phyloP scores from a whole-genome alignment of 2,797 vertebrate genomes.

The Naso thynnoides region DNA sequence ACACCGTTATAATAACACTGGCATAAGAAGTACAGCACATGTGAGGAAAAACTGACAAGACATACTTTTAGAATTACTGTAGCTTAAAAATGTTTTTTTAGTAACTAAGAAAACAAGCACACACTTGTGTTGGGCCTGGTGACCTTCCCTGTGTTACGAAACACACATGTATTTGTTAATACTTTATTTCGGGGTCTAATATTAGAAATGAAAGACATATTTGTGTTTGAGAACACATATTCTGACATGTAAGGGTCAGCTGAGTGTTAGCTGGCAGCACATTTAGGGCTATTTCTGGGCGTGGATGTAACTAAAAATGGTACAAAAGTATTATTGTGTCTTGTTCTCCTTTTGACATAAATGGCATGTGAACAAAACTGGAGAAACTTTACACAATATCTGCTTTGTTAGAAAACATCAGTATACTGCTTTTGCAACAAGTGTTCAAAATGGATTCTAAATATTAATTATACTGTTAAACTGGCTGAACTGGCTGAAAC shows the following conservation, averaged over 20 bases:
- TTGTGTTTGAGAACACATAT: background rate
- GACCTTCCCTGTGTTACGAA: background rate
- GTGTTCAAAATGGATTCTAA: constrained; percentile 29
- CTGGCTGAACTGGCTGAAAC: constrained; percentile 7
- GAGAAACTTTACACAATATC: background rate
- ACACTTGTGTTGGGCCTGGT: background rate
- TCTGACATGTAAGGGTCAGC: constrained; percentile 5
- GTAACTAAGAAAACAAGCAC: background rate
- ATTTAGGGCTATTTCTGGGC: constrained; percentile 1
- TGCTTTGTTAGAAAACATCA: background rate
- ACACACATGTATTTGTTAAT: background rate
- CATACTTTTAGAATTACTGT: background rate
- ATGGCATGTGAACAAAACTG: background rate
- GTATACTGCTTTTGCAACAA: background rate
- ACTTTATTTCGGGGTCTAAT: background rate
- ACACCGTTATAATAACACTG: background rate
- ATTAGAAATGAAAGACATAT: background rate
- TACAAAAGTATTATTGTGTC: background rate
- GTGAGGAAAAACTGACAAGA: background rate
- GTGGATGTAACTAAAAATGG: constrained; percentile 4
- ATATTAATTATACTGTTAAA: constrained; percentile 13
- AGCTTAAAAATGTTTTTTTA: background rate
- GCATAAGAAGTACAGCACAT: background rate
- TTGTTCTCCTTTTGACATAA: background rate
- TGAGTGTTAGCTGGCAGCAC: constrained; percentile 26